phyloP scores from a whole-genome alignment of 2,888 invertebrate genomes.

The Drosophila imparisetae region DNA sequence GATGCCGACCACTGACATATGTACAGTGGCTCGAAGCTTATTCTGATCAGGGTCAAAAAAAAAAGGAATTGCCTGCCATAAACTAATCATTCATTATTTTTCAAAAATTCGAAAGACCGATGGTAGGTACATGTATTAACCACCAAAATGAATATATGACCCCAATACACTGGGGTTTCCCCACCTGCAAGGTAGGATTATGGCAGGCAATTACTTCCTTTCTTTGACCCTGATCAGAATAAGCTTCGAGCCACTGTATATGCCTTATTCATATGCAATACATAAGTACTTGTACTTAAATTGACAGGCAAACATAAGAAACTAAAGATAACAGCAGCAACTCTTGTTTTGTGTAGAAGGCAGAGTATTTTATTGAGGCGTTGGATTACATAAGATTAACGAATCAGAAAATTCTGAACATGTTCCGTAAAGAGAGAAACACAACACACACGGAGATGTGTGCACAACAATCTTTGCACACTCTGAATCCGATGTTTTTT shows the following conservation, averaged over 20 bases:
- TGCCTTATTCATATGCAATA: neutral
- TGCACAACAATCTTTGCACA: neutral
- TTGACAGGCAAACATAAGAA: neutral
- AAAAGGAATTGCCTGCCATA: too few species aligned
- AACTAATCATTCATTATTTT: too few species aligned
- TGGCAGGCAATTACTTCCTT: too few species aligned
- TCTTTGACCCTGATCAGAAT: too few species aligned
- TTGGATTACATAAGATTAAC: neutral
- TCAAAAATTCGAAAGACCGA: too few species aligned
- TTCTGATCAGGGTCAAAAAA: too few species aligned
- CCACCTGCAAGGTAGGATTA: too few species aligned
- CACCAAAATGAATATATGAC: too few species aligned
- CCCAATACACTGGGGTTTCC: too few species aligned
- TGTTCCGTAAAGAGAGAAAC: neutral
- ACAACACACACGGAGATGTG: neutral
- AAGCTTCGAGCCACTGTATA: too few species aligned
- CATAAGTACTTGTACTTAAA: neutral
- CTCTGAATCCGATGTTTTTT: neutral
- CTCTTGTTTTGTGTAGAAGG: neutral
- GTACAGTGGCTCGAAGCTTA: too few species aligned
- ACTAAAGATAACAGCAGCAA: neutral
- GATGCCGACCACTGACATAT: neutral
- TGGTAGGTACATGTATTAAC: too few species aligned
- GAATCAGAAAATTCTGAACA: neutral
- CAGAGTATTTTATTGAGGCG: neutral